These are phyloP conservation scores for Phymatocera aterrima DNA, from an alignment of 2,888 invertebrate genomes.

Conservation along the genomic window DNA sequence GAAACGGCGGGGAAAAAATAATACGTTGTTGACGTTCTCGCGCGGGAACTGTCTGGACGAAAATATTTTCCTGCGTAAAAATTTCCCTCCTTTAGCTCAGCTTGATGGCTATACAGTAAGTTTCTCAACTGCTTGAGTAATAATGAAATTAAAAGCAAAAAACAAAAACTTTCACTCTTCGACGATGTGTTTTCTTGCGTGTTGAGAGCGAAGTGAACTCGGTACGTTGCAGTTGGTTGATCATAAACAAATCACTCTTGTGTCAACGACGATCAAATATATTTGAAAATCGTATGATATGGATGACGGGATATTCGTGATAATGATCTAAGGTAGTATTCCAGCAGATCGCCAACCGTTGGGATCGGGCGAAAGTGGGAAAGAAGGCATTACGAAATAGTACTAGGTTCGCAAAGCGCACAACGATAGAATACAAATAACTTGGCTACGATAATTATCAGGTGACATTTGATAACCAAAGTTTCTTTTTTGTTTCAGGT, in stretches of 20 bases:
- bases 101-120: constrained; percentile 6
- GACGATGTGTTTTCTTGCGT: no score
- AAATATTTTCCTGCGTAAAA: constrained; percentile 21
- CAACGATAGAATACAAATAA: background rate
- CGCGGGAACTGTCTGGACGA: constrained; percentile 9
- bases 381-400: background rate
- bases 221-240: no score
- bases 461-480: constrained; percentile 19
- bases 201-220: no score
- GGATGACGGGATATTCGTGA: no score
- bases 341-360: background rate
- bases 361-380: background rate
- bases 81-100: background rate
- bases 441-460: background rate
- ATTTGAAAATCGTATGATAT: no score
- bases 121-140: constrained; percentile 3
- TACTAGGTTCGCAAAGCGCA: no score
- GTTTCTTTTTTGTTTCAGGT: constrained; percentile 38
- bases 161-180: no score
- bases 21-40: constrained; percentile 42
- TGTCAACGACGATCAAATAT: no score
- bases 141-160: background rate
- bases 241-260: no score
- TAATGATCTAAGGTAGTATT: background rate
- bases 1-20: background rate